Conservation (phyloP, 2,888 invertebrate species). For the Cataglyphis rosenhaueri region DNA sequence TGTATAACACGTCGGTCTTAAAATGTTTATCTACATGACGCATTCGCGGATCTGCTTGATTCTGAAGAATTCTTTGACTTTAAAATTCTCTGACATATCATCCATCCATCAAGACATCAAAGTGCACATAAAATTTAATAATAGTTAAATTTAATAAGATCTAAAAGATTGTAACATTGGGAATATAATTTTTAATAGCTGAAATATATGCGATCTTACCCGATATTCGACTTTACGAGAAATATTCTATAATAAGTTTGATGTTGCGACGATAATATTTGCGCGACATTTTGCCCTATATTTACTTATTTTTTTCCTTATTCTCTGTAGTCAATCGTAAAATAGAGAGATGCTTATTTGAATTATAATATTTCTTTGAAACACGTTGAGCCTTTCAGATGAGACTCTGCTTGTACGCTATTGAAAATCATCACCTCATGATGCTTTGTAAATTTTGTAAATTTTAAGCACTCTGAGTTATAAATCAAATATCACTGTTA, state of each 20-base stretch:
- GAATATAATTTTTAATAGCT: slow-evolving; percentile 58
- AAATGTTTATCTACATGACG: slow-evolving; percentile 26
- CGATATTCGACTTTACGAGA: background rate
- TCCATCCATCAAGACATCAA: slow-evolving; percentile 50
- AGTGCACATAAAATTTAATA: slow-evolving; percentile 42
- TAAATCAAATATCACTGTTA: too few species aligned
- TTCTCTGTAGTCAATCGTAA: background rate
- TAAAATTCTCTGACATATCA: slow-evolving; percentile 58
- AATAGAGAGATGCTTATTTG: slow-evolving; percentile 28
- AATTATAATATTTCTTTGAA: slow-evolving; percentile 14
- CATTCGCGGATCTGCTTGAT: background rate
- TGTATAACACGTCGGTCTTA: slow-evolving; percentile 33
- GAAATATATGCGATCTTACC: slow-evolving; percentile 6
- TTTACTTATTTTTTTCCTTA: background rate
- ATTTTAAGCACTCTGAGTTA: background rate
- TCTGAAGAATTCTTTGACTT: slow-evolving; percentile 52
- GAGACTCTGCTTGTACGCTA: background rate
- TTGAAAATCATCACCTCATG: slow-evolving; percentile 6
- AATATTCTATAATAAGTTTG: background rate
- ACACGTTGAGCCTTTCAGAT: background rate
- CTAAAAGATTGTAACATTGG: slow-evolving; percentile 36
- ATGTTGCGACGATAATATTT: background rate
- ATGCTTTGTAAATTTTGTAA: background rate
- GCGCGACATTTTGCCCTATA: slow-evolving; percentile 18
- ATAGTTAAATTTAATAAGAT: background rate